Evolutionary conservation across 2,113 vertebrate genomes (phyloP).

Genomic region (Sylvilagus bachmani): DNA sequence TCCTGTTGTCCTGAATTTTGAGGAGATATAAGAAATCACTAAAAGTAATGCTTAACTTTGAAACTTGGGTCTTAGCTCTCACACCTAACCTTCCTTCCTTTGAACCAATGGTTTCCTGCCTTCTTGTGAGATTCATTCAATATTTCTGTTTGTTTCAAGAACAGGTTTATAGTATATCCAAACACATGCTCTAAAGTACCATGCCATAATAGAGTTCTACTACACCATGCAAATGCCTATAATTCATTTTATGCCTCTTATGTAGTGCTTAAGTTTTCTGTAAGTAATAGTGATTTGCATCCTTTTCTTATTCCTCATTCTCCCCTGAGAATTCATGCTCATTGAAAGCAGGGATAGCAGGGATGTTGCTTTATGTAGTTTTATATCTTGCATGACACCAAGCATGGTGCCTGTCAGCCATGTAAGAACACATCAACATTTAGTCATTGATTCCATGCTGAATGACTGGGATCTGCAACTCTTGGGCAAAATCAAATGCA

Average conservation of each 20-base stretch:
- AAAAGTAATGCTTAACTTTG: conserved; percentile 13
- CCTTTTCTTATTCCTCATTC: not conserved
- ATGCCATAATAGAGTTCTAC: conserved; percentile 39
- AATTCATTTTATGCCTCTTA: conserved; percentile 53
- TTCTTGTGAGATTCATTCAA: conserved; percentile 41
- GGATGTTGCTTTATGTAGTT: conserved; percentile 14
- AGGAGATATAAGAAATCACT: not conserved
- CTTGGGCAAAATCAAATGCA: not conserved
- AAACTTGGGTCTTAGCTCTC: conserved; percentile 34
- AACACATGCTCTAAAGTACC: conserved; percentile 42
- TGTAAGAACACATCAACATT: not conserved
- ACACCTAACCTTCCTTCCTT: not conserved
- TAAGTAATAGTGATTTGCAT: conserved; percentile 20
- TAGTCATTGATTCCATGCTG: not conserved
- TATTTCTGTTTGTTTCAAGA: conserved; percentile 52
- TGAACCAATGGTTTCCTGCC: not conserved
- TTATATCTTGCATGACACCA: not conserved
- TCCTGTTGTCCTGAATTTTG: not conserved
- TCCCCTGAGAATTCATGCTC: conserved; percentile 43
- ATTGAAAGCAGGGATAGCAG: conserved; percentile 59
- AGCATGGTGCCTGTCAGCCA: not conserved
- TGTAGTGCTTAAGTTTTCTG: not conserved
- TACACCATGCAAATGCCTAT: conserved; percentile 7
- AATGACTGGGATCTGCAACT: not conserved
- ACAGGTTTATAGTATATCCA: conserved; percentile 61